Base-by-base conservation (phyloP, 2,888 invertebrate genomes). In the Cantharis flavilabris region DNA sequence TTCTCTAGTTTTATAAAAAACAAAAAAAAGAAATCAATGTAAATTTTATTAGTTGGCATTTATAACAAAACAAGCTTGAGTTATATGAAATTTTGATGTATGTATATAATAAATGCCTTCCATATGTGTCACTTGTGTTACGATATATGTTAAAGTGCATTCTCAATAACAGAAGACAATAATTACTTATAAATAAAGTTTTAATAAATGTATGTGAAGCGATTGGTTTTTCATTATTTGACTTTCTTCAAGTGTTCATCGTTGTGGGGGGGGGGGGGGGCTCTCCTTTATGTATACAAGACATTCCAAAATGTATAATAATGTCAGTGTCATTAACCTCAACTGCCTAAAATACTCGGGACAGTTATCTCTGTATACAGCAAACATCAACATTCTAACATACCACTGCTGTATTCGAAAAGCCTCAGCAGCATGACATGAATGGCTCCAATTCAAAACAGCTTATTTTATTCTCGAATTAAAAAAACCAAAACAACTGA, bases 151-250 rank as follows among this genome's bases (percentile, higher is more conserved):
- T 86, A 84, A 87, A 87, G 86, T 87, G 88, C 88, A 88, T 88
- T 88, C 87, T 88, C 87, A 89, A 88, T 88, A 89, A 89, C 87
- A 87, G 84, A 87, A 87, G 88, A 88, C 88, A 89, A 88, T 88
- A 89, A 89, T 88, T 87, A 87, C 85, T 86, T 81, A 75, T 75
- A 77, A 74, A 73, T 71, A 82, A 83, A 67, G 65, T 81, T 75
- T 76, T 83, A 87, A 86, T 86, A 85, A 84, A 84, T 84, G 82
- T 83, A 81, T 83, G 82, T 82, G 78, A 83, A 79, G 76, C 71
- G 72, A 14, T 20, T n/a, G 26, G 13, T 18, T 70, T 14, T 73
- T 49, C 2, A 49, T 49, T 49, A 49, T n/a, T 49, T n/a, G 5
- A 3, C 13, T 33, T 33, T 33, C 13, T 16, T 16, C 16, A 16